A percentile compares a stretch with the other conserved stretches of the same genome.
phyloP scores from a whole-genome alignment of 2,888 invertebrate genomes.

The Drosophila subquinaria region DNA sequence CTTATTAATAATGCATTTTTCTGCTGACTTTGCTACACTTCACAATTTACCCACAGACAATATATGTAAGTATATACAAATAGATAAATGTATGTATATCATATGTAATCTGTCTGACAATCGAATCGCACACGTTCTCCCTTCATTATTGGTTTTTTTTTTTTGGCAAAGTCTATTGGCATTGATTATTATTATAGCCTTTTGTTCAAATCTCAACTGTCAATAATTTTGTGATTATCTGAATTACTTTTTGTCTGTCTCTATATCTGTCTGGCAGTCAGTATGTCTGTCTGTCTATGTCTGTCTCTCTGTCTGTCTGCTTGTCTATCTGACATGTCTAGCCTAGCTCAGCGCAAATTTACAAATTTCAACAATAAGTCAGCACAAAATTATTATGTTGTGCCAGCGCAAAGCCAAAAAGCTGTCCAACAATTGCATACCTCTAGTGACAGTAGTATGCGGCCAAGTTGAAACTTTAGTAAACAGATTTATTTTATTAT shows the following conservation, averaged over 20 bases:
- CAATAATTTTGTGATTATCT: constrained; percentile 69
- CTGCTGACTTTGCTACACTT: constrained; percentile 65
- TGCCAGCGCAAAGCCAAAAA: constrained; percentile 24
- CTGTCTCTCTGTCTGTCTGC: constrained; percentile 7
- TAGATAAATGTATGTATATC: not conserved
- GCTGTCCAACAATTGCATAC: constrained; percentile 13
- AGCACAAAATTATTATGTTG: constrained; percentile 75
- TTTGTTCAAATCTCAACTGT: constrained; percentile 57
- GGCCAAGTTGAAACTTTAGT: too few species aligned
- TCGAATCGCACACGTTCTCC: constrained; percentile 13
- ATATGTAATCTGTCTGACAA: constrained; percentile 19
- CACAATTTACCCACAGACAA: constrained; percentile 33
- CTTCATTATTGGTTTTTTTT: constrained; percentile 23
- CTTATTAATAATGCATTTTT: constrained; percentile 78
- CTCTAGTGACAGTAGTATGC: constrained; percentile 26
- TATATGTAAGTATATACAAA: not conserved
- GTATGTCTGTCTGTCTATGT: too few species aligned
- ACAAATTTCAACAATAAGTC: constrained; percentile 80
- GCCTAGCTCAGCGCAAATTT: constrained; percentile 70
- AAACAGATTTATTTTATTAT: too few species aligned
- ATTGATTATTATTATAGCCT: constrained; percentile 51
- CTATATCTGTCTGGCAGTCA: constrained; percentile 29
- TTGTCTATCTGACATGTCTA: constrained; percentile 38
- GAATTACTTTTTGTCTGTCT: constrained; percentile 45
- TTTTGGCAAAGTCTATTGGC: constrained; percentile 50